phyloP scores from a whole-genome alignment of 2,888 invertebrate species.

The Pyrrhosoma nymphula region DNA sequence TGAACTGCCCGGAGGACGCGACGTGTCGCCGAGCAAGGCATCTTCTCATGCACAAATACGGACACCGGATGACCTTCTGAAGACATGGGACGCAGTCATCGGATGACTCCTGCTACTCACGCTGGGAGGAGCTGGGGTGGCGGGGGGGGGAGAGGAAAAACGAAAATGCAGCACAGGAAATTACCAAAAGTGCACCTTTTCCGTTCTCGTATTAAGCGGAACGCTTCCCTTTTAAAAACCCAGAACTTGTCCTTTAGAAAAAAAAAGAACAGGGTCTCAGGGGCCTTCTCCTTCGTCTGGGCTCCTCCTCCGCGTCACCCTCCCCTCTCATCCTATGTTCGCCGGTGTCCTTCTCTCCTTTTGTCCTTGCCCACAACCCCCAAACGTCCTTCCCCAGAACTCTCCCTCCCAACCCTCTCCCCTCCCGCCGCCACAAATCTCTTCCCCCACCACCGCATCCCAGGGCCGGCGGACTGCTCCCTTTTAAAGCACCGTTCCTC shows the following conservation, averaged over 20 bases:
- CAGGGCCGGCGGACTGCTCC: background rate
- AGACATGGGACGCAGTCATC: background rate
- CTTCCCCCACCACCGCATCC: background rate
- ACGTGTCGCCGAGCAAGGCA: background rate
- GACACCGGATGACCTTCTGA: background rate
- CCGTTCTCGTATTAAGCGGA: background rate
- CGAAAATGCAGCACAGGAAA: background rate
- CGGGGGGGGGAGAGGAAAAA: background rate
- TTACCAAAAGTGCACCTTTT: background rate
- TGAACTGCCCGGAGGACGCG: no score
- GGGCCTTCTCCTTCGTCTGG: no score
- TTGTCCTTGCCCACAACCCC: background rate
- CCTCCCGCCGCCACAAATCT: background rate
- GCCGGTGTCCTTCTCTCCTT: background rate
- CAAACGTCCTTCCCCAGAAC: background rate
- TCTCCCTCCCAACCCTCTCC: background rate
- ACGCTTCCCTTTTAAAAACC: slow-evolving; percentile 2
- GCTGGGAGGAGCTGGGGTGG: background rate
- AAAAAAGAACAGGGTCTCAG: no score
- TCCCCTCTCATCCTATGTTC: background rate
- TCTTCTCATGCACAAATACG: background rate
- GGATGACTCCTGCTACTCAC: background rate
- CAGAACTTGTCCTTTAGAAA: background rate
- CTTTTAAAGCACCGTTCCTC: background rate
- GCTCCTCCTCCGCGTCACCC: background rate